Base-by-base conservation (phyloP, 2,888 invertebrate genomes). In the Nemapogon koenigi region DNA sequence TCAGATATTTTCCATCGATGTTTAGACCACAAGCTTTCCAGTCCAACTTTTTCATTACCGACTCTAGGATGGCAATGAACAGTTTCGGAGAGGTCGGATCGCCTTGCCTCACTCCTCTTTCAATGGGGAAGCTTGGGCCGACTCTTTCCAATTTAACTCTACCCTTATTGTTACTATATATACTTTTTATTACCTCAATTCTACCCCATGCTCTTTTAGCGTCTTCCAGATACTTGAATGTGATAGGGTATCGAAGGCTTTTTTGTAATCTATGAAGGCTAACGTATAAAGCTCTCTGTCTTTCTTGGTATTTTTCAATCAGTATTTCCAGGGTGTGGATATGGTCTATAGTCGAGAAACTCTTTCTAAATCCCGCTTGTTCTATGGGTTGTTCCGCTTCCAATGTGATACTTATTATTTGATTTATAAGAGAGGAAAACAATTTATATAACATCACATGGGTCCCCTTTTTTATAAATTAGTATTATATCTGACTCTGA, bases 311-410 rank as follows among this genome's bases (percentile, higher is more conserved):
- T 17, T 16, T 35, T 16, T 35, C 22, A 4, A 35, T 35, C 10
- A 18, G 35, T 6, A 35, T 10, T 15, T 35, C 35, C 6, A 35
- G 22, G 4, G 35, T 31, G n/a, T n/a, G n/a, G n/a, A n/a, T n/a
- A n/a, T n/a, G n/a, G n/a, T n/a, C n/a, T n/a, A n/a, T n/a, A 4
- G 14, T 15, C 3, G 19, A 35, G 19, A 17, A 35, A 22, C 18
- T 11, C n/a, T 19, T 35, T 11, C 35, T 35, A 25, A 35, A 35
- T 22, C 25, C 27, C 25, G 35, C 35, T 18, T 43, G 40, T 16
- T 43, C 43, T 17, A 37, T 32, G n/a, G 42, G 39, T 22, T 42
- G 42, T 8, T 19, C n/a, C 0, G 17, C 8, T 16, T 39, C 39
- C 11, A 38, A n/a, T n/a, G 18, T 16, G n/a, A 8, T 16, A 17